Percentiles rank a stretch among this genome's conserved stretches.
Conservation (phyloP, 2,113 vertebrate genomes). For the Myrmophylax atrothorax region DNA sequence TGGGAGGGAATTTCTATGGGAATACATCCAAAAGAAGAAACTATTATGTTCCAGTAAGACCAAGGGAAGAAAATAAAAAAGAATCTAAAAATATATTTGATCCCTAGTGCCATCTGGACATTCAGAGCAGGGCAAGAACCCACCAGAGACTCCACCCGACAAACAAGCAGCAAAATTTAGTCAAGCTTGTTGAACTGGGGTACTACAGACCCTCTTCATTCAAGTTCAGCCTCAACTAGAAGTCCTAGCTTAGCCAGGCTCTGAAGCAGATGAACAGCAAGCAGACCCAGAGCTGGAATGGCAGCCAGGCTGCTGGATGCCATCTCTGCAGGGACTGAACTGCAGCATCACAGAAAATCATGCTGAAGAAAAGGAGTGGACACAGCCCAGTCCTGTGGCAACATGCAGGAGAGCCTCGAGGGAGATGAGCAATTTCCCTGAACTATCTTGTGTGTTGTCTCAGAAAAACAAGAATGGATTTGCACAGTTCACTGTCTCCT, state of each 20-base stretch:
- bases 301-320: background rate
- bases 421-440: constrained; percentile 51
- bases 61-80: background rate
- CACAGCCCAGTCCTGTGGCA: constrained; percentile 23
- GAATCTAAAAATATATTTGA: background rate
- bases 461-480: constrained; percentile 40
- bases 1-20: fast-evolving
- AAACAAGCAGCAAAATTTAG: background rate
- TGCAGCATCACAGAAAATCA: background rate
- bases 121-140: background rate
- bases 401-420: constrained; percentile 17
- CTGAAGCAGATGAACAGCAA: background rate
- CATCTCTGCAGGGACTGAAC: fast-evolving
- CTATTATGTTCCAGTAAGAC: background rate
- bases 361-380: background rate
- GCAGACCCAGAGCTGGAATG: background rate
- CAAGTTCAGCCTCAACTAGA: background rate
- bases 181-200: background rate
- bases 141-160: background rate
- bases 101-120: background rate
- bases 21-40: background rate
- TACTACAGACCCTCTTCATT: background rate
- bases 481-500: constrained; percentile 3
- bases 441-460: background rate
- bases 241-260: background rate